phyloP scores from a whole-genome alignment of 2,113 vertebrate genomes.

The Anguilla japonica region DNA sequence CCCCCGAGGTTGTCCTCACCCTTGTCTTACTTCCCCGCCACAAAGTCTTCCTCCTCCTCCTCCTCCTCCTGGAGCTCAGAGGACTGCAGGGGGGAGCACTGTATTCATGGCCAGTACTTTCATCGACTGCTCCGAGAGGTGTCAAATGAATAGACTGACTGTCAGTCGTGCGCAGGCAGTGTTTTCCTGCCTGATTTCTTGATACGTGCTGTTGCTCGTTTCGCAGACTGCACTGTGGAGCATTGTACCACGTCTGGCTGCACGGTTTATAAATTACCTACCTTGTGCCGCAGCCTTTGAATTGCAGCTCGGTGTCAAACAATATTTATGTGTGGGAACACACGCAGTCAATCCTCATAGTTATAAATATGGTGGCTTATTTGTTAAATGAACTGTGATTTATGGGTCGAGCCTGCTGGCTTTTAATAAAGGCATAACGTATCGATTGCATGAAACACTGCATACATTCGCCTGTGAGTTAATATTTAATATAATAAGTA shows the following conservation, averaged over 20 bases:
- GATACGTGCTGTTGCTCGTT: no score
- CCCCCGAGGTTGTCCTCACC: neutral
- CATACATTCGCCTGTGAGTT: neutral
- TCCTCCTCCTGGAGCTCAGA: neutral
- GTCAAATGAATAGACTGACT: neutral
- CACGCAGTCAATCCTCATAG: neutral
- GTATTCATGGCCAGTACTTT: neutral
- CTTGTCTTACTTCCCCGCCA: neutral
- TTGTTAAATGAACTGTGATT: neutral
- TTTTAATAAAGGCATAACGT: constrained; percentile 5
- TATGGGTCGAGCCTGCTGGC: neutral
- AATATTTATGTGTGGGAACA: neutral
- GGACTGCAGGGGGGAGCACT: neutral
- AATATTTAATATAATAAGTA: neutral
- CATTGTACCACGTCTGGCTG: neutral
- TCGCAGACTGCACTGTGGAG: no score
- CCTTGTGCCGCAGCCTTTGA: neutral
- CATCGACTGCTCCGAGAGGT: neutral
- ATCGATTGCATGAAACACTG: neutral
- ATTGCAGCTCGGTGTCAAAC: neutral
- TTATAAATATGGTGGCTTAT: neutral
- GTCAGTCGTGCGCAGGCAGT: neutral
- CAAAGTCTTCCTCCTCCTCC: neutral
- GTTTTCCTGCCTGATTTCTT: neutral
- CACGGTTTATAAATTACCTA: neutral